Percentiles rank a stretch among this genome's conserved stretches.
Conservation (phyloP, 2,888 invertebrate species). For the Trypoxylon attenuatum region DNA sequence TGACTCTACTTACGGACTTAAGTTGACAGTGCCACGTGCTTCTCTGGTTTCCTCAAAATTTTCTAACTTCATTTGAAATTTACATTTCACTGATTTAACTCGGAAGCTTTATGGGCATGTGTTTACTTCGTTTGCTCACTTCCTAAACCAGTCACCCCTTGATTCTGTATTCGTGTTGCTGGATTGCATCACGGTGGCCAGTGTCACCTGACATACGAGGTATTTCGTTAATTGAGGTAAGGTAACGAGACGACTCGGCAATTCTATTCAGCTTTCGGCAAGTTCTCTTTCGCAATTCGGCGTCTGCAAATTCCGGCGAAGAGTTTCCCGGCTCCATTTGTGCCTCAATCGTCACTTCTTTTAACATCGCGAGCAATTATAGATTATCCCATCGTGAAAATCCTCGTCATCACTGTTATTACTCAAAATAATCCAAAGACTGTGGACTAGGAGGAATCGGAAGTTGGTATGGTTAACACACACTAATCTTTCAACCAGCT, state of each 20-base stretch:
- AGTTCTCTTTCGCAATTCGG: neutral
- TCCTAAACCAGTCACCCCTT: neutral
- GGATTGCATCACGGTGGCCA: neutral
- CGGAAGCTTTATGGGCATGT: too few relatives aligned
- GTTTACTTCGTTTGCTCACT: too few relatives aligned
- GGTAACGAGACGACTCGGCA: neutral
- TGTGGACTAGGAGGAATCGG: neutral
- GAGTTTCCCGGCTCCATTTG: neutral
- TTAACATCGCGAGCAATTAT: neutral
- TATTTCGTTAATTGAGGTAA: neutral
- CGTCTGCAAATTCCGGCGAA: neutral
- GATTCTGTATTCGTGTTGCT: neutral
- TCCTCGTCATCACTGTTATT: neutral
- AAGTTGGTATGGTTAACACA: neutral
- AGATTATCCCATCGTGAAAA: neutral
- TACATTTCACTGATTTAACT: neutral
- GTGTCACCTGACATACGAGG: neutral
- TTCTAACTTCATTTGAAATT: neutral
- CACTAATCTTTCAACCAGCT: neutral
- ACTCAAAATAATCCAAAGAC: neutral
- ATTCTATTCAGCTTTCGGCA: neutral
- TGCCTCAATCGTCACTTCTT: neutral
- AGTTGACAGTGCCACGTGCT: slow-evolving; percentile 50
- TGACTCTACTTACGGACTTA: slow-evolving; percentile 24
- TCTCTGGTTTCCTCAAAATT: slow-evolving; percentile 25